Conservation (phyloP, 2,113 vertebrate species). For the Lagopus muta region DNA sequence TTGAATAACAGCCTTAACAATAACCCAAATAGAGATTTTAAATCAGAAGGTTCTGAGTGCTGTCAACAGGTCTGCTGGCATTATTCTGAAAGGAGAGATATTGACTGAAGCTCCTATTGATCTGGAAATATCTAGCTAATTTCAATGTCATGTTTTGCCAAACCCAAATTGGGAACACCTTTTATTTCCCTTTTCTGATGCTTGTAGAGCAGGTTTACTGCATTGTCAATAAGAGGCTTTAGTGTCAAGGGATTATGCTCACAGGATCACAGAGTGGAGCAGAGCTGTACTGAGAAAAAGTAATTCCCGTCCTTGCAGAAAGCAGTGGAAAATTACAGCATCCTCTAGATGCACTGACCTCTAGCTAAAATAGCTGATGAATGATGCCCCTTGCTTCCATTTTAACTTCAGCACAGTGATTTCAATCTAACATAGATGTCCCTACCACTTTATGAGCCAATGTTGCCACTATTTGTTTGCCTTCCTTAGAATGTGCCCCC, state of each 20-base stretch:
- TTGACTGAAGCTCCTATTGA: slow-evolving; percentile 14
- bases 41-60: not conserved
- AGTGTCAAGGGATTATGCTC: slow-evolving; percentile 58
- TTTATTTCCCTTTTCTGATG: slow-evolving; percentile 53
- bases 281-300: slow-evolving; percentile 34
- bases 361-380: slow-evolving; percentile 44
- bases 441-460: not conserved
- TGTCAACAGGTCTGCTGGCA: slow-evolving; percentile 27
- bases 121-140: slow-evolving; percentile 34
- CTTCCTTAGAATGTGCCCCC: not conserved
- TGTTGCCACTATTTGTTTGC: not conserved
- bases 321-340: slow-evolving; percentile 69
- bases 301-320: slow-evolving; percentile 42
- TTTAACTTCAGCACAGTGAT: not conserved
- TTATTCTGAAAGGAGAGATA: not conserved
- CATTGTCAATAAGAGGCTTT: slow-evolving; percentile 65
- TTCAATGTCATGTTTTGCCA: slow-evolving; percentile 32
- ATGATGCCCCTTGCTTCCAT: not conserved
- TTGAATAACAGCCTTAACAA: slow-evolving; percentile 14
- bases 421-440: not conserved
- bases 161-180: slow-evolving; percentile 35
- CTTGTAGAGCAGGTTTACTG: slow-evolving; percentile 40
- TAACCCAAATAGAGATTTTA: not conserved
- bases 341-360: slow-evolving; percentile 42
- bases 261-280: slow-evolving; percentile 49